Evolutionary conservation across 1,140 invertebrate species (phyloP), one percentile per base, ranked within the genome.

Genomic region (Lamellibrachia luymesi): DNA sequence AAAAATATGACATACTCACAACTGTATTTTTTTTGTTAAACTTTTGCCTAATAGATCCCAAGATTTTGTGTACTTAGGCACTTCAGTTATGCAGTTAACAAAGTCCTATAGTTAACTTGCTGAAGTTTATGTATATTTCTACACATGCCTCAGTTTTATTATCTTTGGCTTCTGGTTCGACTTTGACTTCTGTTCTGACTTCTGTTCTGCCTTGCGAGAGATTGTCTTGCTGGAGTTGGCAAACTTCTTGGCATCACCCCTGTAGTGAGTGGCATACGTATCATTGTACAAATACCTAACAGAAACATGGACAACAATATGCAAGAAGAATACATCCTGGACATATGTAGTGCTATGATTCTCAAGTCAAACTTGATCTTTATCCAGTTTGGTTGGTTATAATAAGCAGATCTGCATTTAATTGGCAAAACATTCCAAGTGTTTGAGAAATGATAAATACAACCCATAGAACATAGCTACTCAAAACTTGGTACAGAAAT

Each of bases 211-310:
- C 91, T 94, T 95, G 38, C 94, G 95, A 2, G 95, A 95, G 51
- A 94, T 92, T 4, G 96, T 96, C 94, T 96, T 96, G 93, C 93
- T 94, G 92, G 94, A 93, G 92, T 95, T 95, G 51, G 93, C 92
- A 93, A 95, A 96, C 92, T 96, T 96, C 80, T 96, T 95, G 2
- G 94, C 93, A 94, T 96, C 96, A 93, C 92, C 94, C 92, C 95
- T 95, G 95, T 49, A 94, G 94, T 94, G 93, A 50, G 91, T 94
- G 64, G 92, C 13, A 91, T 8, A 94, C 92, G n/a, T 38, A 27
- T 6, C 50, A 22, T 52, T 22, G 92, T 92, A 22, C 50, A 38
- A 90, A 51, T 25, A 52, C 8, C 50, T 80, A 90, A 17, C 49
- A 80, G 13, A 6, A 80, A 80, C 25, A 80, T 17, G 64, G 64